Percentiles rank a stretch among this genome's conserved stretches.
Evolutionary conservation across 2,113 vertebrate genomes (phyloP).

Genomic region (Ciconia maguari): DNA sequence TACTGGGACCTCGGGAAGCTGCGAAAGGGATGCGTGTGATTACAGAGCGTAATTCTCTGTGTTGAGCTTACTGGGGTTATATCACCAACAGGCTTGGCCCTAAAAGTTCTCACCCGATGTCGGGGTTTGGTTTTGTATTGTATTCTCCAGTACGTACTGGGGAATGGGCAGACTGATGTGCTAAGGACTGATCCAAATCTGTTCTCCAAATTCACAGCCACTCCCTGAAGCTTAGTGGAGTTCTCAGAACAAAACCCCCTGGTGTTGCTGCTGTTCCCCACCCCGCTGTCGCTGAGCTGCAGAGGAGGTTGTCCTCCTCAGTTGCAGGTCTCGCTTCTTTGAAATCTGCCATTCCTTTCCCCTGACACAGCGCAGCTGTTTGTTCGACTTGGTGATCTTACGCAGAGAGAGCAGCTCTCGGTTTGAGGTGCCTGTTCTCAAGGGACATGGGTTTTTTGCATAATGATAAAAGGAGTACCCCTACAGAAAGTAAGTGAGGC

Average conservation of each 20-base stretch:
- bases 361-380: rapidly evolving
- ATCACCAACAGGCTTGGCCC: rapidly evolving
- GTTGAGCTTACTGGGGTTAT: background rate
- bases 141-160: rapidly evolving
- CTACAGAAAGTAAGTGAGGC: background rate
- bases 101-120: rapidly evolving
- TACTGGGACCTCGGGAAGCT: background rate
- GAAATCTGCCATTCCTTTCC: background rate
- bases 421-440: background rate
- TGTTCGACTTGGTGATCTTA: background rate
- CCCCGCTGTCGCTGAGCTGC: rapidly evolving
- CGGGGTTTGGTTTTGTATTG: rapidly evolving
- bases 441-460: rapidly evolving
- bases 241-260: rapidly evolving
- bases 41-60: background rate
- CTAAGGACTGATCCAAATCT: background rate
- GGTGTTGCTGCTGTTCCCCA: background rate
- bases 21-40: background rate
- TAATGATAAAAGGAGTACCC: background rate
- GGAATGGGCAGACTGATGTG: rapidly evolving
- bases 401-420: rapidly evolving
- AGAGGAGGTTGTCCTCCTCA: background rate
- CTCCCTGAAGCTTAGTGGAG: background rate
- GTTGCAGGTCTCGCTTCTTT: rapidly evolving
- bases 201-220: background rate